Conservation (phyloP, 2,888 invertebrate species). For the Synanthedon tipuliformis region DNA sequence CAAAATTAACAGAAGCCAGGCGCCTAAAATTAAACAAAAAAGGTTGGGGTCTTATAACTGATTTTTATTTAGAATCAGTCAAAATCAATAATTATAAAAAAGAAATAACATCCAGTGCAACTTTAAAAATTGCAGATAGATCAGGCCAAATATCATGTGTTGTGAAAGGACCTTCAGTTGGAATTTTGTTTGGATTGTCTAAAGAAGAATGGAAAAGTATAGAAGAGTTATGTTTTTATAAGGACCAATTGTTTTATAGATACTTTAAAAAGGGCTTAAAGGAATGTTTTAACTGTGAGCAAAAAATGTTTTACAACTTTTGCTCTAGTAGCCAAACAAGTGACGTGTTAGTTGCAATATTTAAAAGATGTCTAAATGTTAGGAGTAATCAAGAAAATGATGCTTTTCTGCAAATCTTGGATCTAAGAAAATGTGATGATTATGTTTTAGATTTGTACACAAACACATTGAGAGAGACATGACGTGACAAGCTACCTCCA, state of each 20-base stretch:
- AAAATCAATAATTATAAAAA: constrained; percentile 38
- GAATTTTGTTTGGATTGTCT: constrained; percentile 43
- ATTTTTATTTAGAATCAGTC: constrained; percentile 54
- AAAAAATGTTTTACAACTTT: constrained; percentile 59
- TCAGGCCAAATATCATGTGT: constrained; percentile 49
- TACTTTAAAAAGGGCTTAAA: constrained; percentile 53
- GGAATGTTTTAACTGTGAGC: constrained; percentile 35
- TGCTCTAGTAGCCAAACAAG: constrained; percentile 42
- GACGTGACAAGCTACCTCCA: no score
- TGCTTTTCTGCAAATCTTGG: constrained; percentile 42
- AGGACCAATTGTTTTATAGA: constrained; percentile 55
- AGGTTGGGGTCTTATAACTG: constrained; percentile 49
- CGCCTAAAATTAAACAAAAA: constrained; percentile 29
- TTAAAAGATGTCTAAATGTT: constrained; percentile 36
- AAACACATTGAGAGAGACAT: constrained; percentile 4
- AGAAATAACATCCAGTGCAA: constrained; percentile 32
- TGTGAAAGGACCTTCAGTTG: constrained; percentile 37
- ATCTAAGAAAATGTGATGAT: constrained; percentile 37
- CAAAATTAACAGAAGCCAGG: constrained; percentile 43
- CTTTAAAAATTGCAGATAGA: constrained; percentile 42
- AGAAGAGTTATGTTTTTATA: constrained; percentile 35
- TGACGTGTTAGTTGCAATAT: constrained; percentile 38
- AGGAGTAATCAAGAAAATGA: constrained; percentile 44
- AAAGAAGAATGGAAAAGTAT: constrained; percentile 43
- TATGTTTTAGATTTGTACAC: constrained; percentile 36